Evolutionary conservation across 1,140 invertebrate species (phyloP), one percentile per base, ranked within the genome.

Genomic region (Platyscapa corneri): DNA sequence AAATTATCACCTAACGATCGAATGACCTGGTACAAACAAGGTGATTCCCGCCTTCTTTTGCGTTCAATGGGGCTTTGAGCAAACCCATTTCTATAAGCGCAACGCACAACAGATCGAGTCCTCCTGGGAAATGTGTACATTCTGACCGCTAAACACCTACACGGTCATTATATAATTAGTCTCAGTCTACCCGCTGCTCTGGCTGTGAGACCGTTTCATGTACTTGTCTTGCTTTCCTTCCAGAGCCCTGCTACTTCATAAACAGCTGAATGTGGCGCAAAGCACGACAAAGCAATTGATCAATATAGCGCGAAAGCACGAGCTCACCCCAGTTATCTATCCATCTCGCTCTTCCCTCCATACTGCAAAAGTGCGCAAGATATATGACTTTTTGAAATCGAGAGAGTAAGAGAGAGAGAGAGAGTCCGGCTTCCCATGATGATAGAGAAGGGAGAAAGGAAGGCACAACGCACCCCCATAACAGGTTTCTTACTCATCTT

Each of bases 401-500:
- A 84, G 30, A 78, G 64, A 67, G 30, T 37, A 5, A 49, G 30
- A 12, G 20, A 37, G 30, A 53, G 37, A 23, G 30, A 23, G n/a
- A 53, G 46, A 30, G 16, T 32, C 6, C n/a, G 53, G 42, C 23
- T 34, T 32, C 18, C 8, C 8, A 42, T 12, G 42, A 8, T 39
- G 64, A 5, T 23, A 23, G 3, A 77, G 88, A 88, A 89, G 89
- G 88, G 87, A 79, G 89, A 91, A 90, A 89, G 91, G 32, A 49
- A 76, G 53, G 53, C 72, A 60, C 78, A 92, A 92, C 92, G 92
- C 91, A 93, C 92, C 92, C 92, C 91, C 91, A 91, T 93, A 93
- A 93, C 92, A 93, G 93, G 93, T 93, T 93, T 93, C 93, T 93
- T 93, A 93, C 93, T 93, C 93, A 93, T 93, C 93, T 93, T 93